Base-by-base conservation (phyloP, 1,140 invertebrate species). In the Drosophila busckii region DNA sequence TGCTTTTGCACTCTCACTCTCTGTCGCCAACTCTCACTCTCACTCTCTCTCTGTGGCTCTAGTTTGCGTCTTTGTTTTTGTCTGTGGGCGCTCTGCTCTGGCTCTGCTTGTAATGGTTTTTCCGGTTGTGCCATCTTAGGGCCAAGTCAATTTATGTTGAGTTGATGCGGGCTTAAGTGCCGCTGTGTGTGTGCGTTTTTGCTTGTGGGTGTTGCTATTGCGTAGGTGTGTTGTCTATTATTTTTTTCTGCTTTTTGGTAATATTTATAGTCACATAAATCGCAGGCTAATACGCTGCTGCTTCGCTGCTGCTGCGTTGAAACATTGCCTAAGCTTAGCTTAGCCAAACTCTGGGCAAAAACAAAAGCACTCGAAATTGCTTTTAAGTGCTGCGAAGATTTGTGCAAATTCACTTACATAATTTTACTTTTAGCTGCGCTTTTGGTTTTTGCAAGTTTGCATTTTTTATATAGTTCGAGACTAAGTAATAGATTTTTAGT, bases 371-470 rank as follows among this genome's bases (percentile, higher is more conserved):
- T n/a, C n/a, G n/a, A n/a, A n/a, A n/a, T n/a, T n/a, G n/a, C n/a
- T n/a, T n/a, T n/a, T n/a, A n/a, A n/a, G n/a, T n/a, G n/a, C n/a
- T n/a, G n/a, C n/a, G n/a, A n/a, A n/a, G n/a, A n/a, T n/a, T n/a
- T n/a, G n/a, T n/a, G n/a, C n/a, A n/a, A n/a, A n/a, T n/a, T n/a
- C 32, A 23, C 42, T 71, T 71, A 67, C 42, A 73, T 67, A 67
- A 73, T 58, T 67, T 54, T 17, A 25, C 23, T 50, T 70, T 61
- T 55, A 41, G 70, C 61, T 66, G 52, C 29, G 37, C 41, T 50
- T 49, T 31, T 9, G 8, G 22, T 44, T 45, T 52, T 45, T 48
- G 20, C 10, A 22, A 20, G 37, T 20, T 19, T 37, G 16, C 20
- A 22, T 9, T 34, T 34, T 35, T 41, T 29, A 37, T 45, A 35